Evolutionary conservation across 2,888 invertebrate species (phyloP).

Genomic region (Rutpela maculata): DNA sequence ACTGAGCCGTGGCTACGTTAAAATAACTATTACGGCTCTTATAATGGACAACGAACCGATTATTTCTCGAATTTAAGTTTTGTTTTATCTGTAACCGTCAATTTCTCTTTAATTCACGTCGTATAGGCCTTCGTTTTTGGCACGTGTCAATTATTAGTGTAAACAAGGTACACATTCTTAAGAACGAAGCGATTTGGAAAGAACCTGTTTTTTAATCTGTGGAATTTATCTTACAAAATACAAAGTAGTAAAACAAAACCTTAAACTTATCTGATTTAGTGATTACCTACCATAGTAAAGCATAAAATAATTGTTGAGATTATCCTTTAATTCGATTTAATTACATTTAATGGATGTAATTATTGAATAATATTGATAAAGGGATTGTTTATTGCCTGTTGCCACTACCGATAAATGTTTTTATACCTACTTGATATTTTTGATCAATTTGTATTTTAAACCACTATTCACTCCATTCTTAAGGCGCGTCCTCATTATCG

Average conservation of each 20-base stretch:
- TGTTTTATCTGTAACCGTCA: neutral
- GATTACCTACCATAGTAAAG: conserved; percentile 5
- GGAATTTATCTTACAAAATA: conserved; percentile 7
- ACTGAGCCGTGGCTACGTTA: too few relatives aligned
- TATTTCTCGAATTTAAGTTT: neutral
- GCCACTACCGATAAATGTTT: neutral
- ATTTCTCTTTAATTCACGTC: neutral
- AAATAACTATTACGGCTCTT: too few relatives aligned
- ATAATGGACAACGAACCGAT: too few relatives aligned
- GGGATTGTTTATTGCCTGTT: neutral
- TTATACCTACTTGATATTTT: too few relatives aligned
- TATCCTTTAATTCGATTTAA: neutral
- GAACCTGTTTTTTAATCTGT: conserved; percentile 1
- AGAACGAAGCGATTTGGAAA: neutral
- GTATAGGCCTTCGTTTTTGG: neutral
- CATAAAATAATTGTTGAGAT: neutral
- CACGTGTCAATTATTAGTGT: neutral
- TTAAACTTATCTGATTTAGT: neutral
- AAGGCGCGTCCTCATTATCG: too few relatives aligned
- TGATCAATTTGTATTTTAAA: too few relatives aligned
- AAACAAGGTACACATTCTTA: conserved; percentile 4
- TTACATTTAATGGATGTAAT: neutral
- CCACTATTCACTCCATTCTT: too few relatives aligned
- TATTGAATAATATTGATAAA: neutral
- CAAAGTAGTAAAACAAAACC: neutral